Percentiles rank a stretch among this genome's conserved stretches.
Conservation (phyloP, 2,797 vertebrate species). For the Protonibea diacanthus region DNA sequence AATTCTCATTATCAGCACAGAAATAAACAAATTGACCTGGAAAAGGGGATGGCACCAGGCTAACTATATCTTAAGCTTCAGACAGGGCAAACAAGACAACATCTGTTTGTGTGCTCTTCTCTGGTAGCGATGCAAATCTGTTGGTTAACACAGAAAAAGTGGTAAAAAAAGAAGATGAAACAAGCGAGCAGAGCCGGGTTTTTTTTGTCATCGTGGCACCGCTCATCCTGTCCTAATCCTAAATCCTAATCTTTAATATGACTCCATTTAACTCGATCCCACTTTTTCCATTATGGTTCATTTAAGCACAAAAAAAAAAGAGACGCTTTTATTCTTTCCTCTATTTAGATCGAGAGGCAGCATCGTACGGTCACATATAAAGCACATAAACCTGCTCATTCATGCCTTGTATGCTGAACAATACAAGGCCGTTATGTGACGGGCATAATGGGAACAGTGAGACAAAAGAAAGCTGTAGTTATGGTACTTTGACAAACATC, state of each 20-base stretch:
- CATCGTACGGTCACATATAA: neutral
- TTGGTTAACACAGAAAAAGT: conserved; percentile 21
- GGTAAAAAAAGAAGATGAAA: conserved; percentile 27
- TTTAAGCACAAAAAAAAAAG: no score
- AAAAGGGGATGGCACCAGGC: conserved; percentile 35
- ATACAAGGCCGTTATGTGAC: conserved; percentile 53
- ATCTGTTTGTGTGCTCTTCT: conserved; percentile 25
- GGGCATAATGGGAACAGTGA: conserved; percentile 50
- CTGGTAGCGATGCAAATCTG: conserved; percentile 63
- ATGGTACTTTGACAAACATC: conserved; percentile 41
- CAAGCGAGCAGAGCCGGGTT: neutral
- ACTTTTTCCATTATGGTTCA: neutral
- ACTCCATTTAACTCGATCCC: neutral
- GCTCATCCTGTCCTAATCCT: no score
- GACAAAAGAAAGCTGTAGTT: conserved; percentile 65
- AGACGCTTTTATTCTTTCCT: neutral
- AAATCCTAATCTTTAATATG: neutral
- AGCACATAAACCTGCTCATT: conserved; percentile 51
- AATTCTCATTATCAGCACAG: conserved; percentile 57
- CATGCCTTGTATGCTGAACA: conserved; percentile 55
- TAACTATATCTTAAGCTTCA: conserved; percentile 23
- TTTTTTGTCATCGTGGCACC: neutral
- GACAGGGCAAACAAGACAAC: conserved; percentile 31
- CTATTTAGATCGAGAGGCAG: neutral
- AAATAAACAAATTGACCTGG: conserved; percentile 80